Evolutionary conservation across 2,113 vertebrate genomes (phyloP), one percentile per base, ranked within the genome.

Genomic region (Machaerirhynchus nigripectus): DNA sequence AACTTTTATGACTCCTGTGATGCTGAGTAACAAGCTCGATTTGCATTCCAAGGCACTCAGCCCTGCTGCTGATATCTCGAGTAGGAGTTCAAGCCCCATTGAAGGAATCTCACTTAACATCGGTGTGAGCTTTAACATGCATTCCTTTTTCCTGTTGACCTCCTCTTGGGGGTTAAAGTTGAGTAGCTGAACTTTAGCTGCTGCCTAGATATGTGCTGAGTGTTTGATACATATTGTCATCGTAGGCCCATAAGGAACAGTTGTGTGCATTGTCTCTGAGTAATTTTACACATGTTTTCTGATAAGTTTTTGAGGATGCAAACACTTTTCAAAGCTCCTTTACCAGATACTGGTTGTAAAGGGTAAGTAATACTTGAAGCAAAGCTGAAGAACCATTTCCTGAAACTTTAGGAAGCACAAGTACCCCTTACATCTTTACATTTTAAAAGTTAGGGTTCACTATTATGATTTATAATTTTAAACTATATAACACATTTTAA

Each of bases 141-240:
- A 96, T 96, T 97, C 96, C 96, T 98, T 97, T 96, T 97, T 97
- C 95, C 76, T 94, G 79, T 87, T 98, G 98, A 98, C 98, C 97
- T 97, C 87, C 75, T 96, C 87, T 96, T 78, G 92, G 31, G 60
- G 97, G 97, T 98, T 98, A 98, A 97, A 97, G 96, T 96, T 97
- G 97, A 98, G 85, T 60, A 96, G 95, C 93, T 89, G 87, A 97
- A 96, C 96, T 96, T 89, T 75, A 92, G 95, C 94, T 96, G 94
- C 96, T 97, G 87, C 96, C 94, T 95, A 85, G 96, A 93, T 97
- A 97, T 96, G 96, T 96, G 97, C 95, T 97, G 97, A 98, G 96
- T 98, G 96, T 97, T 97, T 96, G 97, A 98, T 96, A 97, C 78
- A 70, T 76, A 82, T 97, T 97, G 97, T 98, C 97, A 97, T 96